Conservation (phyloP, 2,113 vertebrate species). For the Chloropsis hardwickii region DNA sequence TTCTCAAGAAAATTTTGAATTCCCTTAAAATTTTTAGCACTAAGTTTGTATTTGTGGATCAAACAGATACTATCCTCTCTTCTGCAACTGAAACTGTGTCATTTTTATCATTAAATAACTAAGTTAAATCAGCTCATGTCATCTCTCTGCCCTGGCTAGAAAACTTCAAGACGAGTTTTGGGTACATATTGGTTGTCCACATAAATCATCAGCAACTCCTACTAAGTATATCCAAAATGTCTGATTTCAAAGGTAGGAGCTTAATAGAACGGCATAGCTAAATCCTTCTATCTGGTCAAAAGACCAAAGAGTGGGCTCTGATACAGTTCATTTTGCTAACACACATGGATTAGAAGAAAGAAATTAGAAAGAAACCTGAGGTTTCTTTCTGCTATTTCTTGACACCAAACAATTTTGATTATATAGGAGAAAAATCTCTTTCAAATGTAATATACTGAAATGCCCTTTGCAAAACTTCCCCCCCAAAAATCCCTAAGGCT, state of each 20-base stretch:
- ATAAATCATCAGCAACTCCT: background rate
- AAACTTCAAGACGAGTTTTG: background rate
- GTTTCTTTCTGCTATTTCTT: background rate
- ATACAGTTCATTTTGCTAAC: background rate
- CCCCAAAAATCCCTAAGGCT: background rate
- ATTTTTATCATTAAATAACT: background rate
- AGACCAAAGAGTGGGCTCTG: background rate
- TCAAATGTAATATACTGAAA: background rate
- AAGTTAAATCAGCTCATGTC: background rate
- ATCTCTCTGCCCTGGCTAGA: background rate
- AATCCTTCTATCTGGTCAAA: background rate
- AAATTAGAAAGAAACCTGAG: no score
- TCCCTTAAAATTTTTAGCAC: background rate
- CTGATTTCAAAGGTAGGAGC: background rate
- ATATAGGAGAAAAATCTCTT: background rate
- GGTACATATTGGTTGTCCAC: background rate
- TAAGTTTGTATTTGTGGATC: background rate
- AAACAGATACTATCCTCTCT: background rate
- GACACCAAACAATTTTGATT: background rate
- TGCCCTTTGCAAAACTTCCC: background rate
- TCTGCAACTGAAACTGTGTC: background rate
- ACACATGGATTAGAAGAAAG: accelerated
- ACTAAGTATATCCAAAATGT: accelerated
- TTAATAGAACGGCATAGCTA: background rate
- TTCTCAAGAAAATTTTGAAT: background rate